Conservation (phyloP, 2,888 invertebrate genomes). For the Crematogaster levior region DNA sequence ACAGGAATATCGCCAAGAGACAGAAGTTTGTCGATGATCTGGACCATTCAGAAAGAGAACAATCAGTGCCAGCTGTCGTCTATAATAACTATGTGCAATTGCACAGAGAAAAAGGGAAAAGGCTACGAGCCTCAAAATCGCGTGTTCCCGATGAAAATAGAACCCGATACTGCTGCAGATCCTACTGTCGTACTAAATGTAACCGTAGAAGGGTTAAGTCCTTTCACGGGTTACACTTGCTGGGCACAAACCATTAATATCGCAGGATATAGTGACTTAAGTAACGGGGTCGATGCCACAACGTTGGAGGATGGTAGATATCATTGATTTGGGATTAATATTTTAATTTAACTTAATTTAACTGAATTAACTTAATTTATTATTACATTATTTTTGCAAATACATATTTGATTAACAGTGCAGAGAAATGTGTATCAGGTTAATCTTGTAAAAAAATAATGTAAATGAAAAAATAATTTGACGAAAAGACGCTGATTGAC, state of each 20-base stretch:
- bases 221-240: slow-evolving; percentile 79
- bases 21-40: slow-evolving; percentile 68
- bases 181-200: slow-evolving; percentile 50
- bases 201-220: slow-evolving; percentile 73
- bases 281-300: slow-evolving; percentile 58
- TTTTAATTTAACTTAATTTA: background rate
- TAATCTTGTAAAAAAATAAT: background rate
- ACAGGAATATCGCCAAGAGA: slow-evolving; percentile 29
- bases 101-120: slow-evolving; percentile 65
- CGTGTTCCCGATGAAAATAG: slow-evolving; percentile 23
- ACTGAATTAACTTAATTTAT: background rate
- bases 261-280: slow-evolving; percentile 72
- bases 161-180: background rate
- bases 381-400: background rate
- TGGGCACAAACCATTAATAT: slow-evolving; percentile 67
- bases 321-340: background rate
- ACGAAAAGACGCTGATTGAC: background rate
- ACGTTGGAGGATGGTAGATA: slow-evolving; percentile 77
- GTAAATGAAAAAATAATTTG: background rate
- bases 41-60: slow-evolving; percentile 73
- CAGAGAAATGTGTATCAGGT: background rate
- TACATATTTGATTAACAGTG: background rate
- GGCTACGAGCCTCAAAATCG: slow-evolving; percentile 71
- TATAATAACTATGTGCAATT: slow-evolving; percentile 72
- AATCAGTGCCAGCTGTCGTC: slow-evolving; percentile 73